Evolutionary conservation across 2,113 vertebrate genomes (phyloP).

Genomic region (Mugil cephalus): DNA sequence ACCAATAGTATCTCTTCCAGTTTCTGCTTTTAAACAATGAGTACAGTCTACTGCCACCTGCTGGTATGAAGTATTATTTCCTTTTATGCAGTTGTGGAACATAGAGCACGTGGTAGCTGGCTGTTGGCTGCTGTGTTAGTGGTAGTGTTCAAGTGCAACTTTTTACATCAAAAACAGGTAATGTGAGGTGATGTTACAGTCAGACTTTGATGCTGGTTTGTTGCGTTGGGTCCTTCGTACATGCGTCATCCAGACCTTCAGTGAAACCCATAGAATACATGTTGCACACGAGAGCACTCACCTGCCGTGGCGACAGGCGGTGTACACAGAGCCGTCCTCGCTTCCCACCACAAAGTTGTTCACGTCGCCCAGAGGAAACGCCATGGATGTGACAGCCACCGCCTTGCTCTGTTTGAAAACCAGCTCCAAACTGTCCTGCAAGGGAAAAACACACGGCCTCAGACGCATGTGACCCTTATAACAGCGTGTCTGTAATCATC

Average conservation of each 20-base stretch:
- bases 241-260: background rate
- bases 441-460: background rate
- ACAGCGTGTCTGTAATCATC: background rate
- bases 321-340: slow-evolving; percentile 98
- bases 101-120: too few species aligned
- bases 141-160: too few species aligned
- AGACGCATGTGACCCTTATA: background rate
- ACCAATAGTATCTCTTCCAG: too few species aligned
- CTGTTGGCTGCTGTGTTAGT: too few species aligned
- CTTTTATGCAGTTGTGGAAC: too few species aligned
- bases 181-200: too few species aligned
- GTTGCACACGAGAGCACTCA: slow-evolving; percentile 52
- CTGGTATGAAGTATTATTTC: too few species aligned
- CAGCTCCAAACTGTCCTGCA: slow-evolving; percentile 97
- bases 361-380: slow-evolving; percentile 96
- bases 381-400: slow-evolving; percentile 98
- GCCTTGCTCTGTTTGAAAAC: slow-evolving; percentile 98
- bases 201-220: too few species aligned
- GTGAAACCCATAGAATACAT: background rate
- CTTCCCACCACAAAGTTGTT: slow-evolving; percentile 99
- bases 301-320: slow-evolving; percentile 97
- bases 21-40: too few species aligned
- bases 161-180: too few species aligned
- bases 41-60: too few species aligned
- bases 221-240: fast-evolving